Conservation (phyloP, 2,797 vertebrate species). For the Bufotes viridis region DNA sequence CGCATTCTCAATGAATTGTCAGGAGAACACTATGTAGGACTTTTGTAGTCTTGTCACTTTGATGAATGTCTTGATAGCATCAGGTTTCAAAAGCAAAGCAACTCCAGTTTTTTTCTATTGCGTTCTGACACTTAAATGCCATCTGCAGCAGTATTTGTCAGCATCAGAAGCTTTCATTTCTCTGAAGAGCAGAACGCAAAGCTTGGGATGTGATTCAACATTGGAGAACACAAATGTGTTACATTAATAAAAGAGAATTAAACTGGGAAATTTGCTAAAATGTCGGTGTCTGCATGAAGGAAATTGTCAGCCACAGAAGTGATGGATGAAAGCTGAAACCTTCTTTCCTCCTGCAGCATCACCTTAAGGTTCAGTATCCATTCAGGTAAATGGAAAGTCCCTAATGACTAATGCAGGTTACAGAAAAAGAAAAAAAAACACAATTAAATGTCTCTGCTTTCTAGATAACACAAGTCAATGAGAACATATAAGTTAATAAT, state of each 20-base stretch:
- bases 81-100: slow-evolving; percentile 59
- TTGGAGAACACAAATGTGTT: slow-evolving; percentile 38
- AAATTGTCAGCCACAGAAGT: slow-evolving; percentile 12
- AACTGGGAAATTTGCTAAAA: slow-evolving; percentile 41
- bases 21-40: slow-evolving; percentile 54
- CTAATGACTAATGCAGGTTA: background rate
- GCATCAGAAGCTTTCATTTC: slow-evolving; percentile 42
- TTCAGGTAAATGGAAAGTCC: background rate
- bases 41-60: slow-evolving; percentile 61
- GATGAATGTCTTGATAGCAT: slow-evolving; percentile 61
- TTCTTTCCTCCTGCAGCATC: slow-evolving; percentile 9
- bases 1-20: slow-evolving; percentile 46
- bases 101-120: slow-evolving; percentile 32
- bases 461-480: background rate
- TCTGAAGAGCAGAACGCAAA: slow-evolving; percentile 23
- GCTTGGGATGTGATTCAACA: slow-evolving; percentile 27
- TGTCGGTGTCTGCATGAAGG: slow-evolving; percentile 7
- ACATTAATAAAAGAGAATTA: slow-evolving; percentile 53
- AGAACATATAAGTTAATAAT: background rate
- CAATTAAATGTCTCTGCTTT: background rate
- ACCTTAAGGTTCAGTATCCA: slow-evolving; percentile 3
- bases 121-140: slow-evolving; percentile 57
- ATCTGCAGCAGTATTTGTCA: slow-evolving; percentile 57
- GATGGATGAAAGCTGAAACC: slow-evolving; percentile 34
- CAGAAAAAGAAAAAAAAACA: background rate